A percentile compares a stretch with the other conserved stretches of the same genome.
phyloP scores from a whole-genome alignment of 2,113 vertebrate species.

The Ibidorhyncha struthersii region DNA sequence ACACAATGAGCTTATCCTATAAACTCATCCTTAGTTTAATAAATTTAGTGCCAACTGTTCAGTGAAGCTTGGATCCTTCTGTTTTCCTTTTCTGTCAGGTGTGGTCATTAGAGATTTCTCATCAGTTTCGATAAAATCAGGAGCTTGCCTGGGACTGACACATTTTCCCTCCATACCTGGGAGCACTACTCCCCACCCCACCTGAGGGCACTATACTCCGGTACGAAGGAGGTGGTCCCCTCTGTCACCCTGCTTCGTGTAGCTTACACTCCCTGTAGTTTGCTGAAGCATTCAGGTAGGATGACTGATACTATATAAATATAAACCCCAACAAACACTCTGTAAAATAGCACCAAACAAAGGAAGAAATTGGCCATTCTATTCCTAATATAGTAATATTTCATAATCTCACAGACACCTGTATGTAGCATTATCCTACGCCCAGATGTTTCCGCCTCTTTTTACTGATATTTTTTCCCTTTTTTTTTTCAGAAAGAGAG shows the following conservation, averaged over 20 bases:
- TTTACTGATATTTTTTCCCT: not conserved
- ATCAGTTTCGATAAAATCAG: not conserved
- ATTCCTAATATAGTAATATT: not conserved
- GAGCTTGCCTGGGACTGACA: not conserved
- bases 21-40: not conserved
- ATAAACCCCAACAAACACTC: not conserved
- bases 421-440: not conserved
- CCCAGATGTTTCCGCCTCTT: not conserved
- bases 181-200: not conserved
- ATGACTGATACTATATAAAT: not conserved
- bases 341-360: not conserved
- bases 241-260: not conserved
- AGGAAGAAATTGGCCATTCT: not conserved
- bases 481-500: not conserved
- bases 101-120: not conserved
- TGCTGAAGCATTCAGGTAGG: not conserved
- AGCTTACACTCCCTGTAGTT: not conserved
- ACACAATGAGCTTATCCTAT: not conserved
- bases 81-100: not conserved
- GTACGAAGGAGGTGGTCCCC: not conserved
- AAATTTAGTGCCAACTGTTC: not conserved
- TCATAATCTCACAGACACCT: not conserved
- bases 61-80: not conserved
- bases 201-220: not conserved
- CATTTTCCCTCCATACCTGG: not conserved